Conservation (phyloP, 1,140 invertebrate species). For the Mactra quadrangularis region DNA sequence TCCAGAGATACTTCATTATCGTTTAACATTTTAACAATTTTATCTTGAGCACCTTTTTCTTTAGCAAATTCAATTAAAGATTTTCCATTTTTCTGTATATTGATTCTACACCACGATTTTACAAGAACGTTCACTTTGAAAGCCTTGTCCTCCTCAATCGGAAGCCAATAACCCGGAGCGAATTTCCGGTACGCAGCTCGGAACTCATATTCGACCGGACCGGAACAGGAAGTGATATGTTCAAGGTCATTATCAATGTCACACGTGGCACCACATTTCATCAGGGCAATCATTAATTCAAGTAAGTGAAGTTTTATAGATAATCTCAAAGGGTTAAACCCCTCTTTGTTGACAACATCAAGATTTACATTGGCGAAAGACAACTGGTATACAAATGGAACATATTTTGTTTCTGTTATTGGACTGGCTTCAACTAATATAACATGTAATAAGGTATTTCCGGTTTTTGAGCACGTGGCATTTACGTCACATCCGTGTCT, state of each 20-base stretch:
- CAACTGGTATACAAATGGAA: conserved; percentile 80
- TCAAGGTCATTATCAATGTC: conserved; percentile 63
- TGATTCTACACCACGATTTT: conserved; percentile 80
- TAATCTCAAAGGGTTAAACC: conserved; percentile 71
- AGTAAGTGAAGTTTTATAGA: conserved; percentile 71
- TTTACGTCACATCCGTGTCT: conserved; percentile 66
- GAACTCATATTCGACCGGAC: conserved; percentile 64
- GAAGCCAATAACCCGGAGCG: conserved; percentile 76
- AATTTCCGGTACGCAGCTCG: conserved; percentile 68
- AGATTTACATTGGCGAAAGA: conserved; percentile 79
- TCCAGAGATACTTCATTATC: conserved; percentile 79
- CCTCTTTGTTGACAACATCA: conserved; percentile 67
- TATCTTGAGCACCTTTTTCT: conserved; percentile 68
- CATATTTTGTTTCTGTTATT: conserved; percentile 69
- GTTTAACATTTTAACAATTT: conserved; percentile 72
- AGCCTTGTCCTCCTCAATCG: conserved; percentile 73
- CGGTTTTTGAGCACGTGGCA: conserved; percentile 62
- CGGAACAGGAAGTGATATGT: conserved; percentile 55
- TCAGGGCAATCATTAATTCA: conserved; percentile 72
- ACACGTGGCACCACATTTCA: conserved; percentile 74
- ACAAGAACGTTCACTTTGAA: conserved; percentile 76
- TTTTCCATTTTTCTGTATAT: conserved; percentile 72
- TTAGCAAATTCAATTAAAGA: conserved; percentile 77
- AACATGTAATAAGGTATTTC: conserved; percentile 73
- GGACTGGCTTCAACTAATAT: conserved; percentile 65